phyloP scores from a whole-genome alignment of 2,888 invertebrate genomes.

The Eugnorisma glareosa region DNA sequence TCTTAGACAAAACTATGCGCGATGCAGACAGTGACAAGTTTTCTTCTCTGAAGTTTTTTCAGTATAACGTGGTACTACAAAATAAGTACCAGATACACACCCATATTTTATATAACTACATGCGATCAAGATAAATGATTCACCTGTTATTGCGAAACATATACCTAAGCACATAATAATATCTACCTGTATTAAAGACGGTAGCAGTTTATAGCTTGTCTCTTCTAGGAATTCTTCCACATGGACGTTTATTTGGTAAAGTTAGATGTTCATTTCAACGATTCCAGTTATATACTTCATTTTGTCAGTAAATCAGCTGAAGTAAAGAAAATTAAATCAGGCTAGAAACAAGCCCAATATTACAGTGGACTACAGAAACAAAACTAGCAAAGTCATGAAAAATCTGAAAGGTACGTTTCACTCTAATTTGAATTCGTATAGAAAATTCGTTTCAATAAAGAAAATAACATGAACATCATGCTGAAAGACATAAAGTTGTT shows the following conservation, averaged over 20 bases:
- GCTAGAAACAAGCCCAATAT: background rate
- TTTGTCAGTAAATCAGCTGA: background rate
- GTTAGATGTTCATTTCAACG: background rate
- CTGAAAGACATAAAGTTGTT: conserved; percentile 62
- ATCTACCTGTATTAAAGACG: conserved; percentile 28
- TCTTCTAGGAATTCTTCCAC: conserved; percentile 27
- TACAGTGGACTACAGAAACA: background rate
- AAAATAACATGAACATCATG: conserved; percentile 58
- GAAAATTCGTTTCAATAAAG: conserved; percentile 63
- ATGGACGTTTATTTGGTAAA: background rate
- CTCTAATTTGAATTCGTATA: conserved; percentile 27
- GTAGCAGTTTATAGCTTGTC: conserved; percentile 23
- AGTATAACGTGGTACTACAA: background rate
- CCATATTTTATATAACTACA: conserved; percentile 19
- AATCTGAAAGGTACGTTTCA: conserved; percentile 8
- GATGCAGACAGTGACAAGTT: background rate
- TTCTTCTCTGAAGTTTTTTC: background rate
- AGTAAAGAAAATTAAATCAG: background rate
- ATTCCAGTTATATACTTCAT: background rate
- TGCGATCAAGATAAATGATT: conserved; percentile 45
- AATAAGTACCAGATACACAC: background rate
- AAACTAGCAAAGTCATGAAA: conserved; percentile 8
- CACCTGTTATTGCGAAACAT: conserved; percentile 46
- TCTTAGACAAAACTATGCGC: background rate
- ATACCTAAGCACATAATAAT: background rate